Base-by-base conservation (phyloP, 2,797 vertebrate genomes). In the Coranthus polyacanthus region DNA sequence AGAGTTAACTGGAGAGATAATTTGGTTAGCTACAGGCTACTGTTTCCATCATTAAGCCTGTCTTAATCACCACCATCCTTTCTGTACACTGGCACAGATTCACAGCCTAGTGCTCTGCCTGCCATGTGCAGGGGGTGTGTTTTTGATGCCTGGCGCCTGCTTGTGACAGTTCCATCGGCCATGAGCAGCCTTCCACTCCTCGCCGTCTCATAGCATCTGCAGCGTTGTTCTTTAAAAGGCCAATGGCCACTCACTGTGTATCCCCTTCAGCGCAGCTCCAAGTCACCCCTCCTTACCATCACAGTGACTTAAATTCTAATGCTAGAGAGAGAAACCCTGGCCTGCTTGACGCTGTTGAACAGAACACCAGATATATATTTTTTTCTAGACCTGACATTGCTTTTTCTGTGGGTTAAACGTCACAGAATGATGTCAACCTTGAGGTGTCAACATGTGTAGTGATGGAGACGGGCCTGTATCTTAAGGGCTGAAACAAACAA, bases 151-250 rank as follows among this genome's bases (percentile, higher is more conserved):
- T 47, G 69, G 79, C 65, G 85, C 91, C 91, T 93, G 89, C 81
- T 90, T 92, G 82, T 94, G 93, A 93, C 92, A 89, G 90, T 81
- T 87, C 79, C 77, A 37, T 85, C 45, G 72, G 82, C 89, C 73
- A 54, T 51, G 79, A 82, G 74, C 78, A 34, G 64, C 72, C 71
- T 72, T 84, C 79, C 82, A 68, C 86, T 87, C 88, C 62, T 72
- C 5, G 75, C 84, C 68, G 81, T 90, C 91, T 89, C 84, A 83
- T 79, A 86, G 79, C 85, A 88, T 93, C 82, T 85, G 75, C 53
- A 70, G 68, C 36, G 45, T 89, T 82, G 88, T 81, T 86, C 84
- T 88, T 91, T 86, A 86, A 91, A 93, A 92, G 91, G 89, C 86
- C 85, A 89, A 69, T 47, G 76, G 84, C 83, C 76, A 16, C 78